Conservation (phyloP, 1,140 invertebrate species). For the Camponotus pennsylvanicus region DNA sequence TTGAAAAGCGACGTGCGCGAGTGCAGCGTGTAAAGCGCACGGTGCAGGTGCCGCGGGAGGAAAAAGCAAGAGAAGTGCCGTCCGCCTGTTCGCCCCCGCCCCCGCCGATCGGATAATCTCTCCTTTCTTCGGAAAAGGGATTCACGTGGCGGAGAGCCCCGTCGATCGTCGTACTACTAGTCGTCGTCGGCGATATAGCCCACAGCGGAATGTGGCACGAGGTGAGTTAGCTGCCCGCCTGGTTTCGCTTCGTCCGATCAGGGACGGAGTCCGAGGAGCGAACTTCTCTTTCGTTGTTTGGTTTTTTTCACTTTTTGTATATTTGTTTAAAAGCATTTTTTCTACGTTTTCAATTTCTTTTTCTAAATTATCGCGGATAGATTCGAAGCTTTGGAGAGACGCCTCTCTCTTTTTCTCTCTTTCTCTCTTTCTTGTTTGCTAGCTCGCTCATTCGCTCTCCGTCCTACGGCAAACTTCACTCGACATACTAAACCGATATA, state of each 20-base stretch:
- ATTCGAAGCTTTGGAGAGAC: constrained; percentile 1
- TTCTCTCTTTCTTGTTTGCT: constrained; percentile 4
- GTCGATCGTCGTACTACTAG: constrained; percentile 19
- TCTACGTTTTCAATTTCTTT: constrained; percentile 42
- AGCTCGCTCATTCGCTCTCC: constrained; percentile 18
- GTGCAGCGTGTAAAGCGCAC: constrained; percentile 22
- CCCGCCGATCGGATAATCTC: not conserved
- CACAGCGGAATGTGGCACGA: constrained; percentile 82
- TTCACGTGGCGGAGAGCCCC: not conserved
- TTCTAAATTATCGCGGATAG: constrained; percentile 38
- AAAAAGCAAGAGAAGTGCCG: not conserved
- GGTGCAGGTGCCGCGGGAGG: constrained; percentile 58
- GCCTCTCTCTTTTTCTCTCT: not conserved
- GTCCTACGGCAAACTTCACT: constrained; percentile 1
- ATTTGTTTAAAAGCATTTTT: not conserved
- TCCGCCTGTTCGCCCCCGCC: too few relatives aligned
- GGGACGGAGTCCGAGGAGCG: constrained; percentile 64
- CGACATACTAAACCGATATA: constrained; percentile 41
- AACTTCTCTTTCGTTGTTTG: constrained; percentile 68
- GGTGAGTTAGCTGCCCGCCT: constrained; percentile 81
- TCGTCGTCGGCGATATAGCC: constrained; percentile 59
- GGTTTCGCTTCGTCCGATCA: constrained; percentile 73
- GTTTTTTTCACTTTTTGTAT: not conserved
- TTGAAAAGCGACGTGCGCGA: constrained; percentile 56
- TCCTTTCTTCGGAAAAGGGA: not conserved